Base-by-base conservation (phyloP, 2,888 invertebrate species). In the Drosophila putrida region DNA sequence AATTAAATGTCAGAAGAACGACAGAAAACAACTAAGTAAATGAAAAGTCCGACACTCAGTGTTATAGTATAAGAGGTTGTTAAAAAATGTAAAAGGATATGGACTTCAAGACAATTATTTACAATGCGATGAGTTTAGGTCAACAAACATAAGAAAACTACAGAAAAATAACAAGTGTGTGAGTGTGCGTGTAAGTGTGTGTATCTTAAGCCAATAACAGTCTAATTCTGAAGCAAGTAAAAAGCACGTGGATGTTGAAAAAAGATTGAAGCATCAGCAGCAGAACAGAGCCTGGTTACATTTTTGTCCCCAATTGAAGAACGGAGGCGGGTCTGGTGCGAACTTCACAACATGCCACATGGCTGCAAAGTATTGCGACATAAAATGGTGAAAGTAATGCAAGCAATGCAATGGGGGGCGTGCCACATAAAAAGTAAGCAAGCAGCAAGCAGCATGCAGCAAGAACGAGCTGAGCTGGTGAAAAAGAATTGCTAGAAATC, bases 401-500 rank as follows among this genome's bases (percentile, higher is more conserved):
- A 62, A 53, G 49, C 58, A 60, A 50, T 50, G 76, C 68, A 61
- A 36, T 4, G 25, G 31, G 53, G 75, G 69, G 81, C 61, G 77
- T 69, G 63, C 39, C 71, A 57, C 47, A 67, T 46, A 59, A 71
- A 66, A 62, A 43, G 67, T 36, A 51, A 72, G 61, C 54, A 68
- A 65, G 62, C 43, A 59, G 46, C 39, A 36, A 20, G 46, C n/a
- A 72, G 61, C 54, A 68, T 63, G 62, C 43, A 59, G 46, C 39
- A 36, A 20, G 46, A 15, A 38, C 46, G 38, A 58, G 38, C 46
- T 46, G 38, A 69, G 54, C 53, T 59, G 55, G 50, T 36, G 61
- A 64, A 63, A 71, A 82, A 69, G 70, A 80, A 83, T 74, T 72
- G 70, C 71, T 65, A 33, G 39, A 83, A 86, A 84, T 78, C 84